Evolutionary conservation across 1,140 invertebrate species (phyloP).

Genomic region (Cecropterus lyciades): DNA sequence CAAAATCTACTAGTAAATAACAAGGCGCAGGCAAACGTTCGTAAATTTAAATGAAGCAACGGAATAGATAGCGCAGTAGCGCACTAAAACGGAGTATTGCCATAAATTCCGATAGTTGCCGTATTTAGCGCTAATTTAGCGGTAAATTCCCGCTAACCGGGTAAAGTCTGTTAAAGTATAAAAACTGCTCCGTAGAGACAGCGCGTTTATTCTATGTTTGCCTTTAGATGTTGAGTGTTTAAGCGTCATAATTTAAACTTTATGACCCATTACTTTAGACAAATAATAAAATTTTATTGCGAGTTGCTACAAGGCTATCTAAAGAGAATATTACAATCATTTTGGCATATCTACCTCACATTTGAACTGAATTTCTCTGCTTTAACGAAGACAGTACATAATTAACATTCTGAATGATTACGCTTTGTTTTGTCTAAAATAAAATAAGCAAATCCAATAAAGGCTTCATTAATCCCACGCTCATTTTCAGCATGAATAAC

Average conservation of each 20-base stretch:
- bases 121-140: conserved; percentile 48
- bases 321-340: too few species aligned
- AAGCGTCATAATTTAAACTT: conserved; percentile 15
- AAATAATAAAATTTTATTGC: conserved; percentile 10
- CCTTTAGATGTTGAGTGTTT: conserved; percentile 2
- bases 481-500: too few species aligned
- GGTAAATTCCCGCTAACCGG: conserved; percentile 36
- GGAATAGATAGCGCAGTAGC: conserved; percentile 36
- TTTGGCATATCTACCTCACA: too few species aligned
- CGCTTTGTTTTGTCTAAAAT: too few species aligned
- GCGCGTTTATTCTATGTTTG: neutral
- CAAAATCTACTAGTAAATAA: too few species aligned
- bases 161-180: neutral
- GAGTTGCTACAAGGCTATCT: too few species aligned
- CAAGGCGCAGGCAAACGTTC: neutral
- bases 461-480: too few species aligned
- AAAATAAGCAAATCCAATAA: too few species aligned
- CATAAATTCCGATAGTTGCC: conserved; percentile 56
- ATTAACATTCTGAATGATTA: too few species aligned
- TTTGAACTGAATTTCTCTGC: too few species aligned
- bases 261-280: conserved; percentile 7
- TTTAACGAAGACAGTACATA: too few species aligned
- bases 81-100: conserved; percentile 47
- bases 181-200: conserved; percentile 5
- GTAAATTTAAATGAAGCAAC: conserved; percentile 36